Base-by-base conservation (phyloP, 2,797 vertebrate genomes). In the Poecile montanus region DNA sequence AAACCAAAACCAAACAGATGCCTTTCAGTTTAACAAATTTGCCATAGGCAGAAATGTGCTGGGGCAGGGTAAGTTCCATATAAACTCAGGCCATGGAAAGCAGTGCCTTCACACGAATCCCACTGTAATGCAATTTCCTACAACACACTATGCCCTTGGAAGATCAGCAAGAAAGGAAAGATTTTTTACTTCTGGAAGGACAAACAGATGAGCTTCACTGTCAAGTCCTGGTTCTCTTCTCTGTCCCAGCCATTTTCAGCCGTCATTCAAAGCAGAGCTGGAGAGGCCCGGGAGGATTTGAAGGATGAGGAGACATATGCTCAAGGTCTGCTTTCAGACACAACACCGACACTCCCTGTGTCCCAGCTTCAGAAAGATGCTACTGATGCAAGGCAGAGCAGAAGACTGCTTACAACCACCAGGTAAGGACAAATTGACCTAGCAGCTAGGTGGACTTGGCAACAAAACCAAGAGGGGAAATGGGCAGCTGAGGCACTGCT, bases 1-100 rank as follows among this genome's bases (percentile, higher is more conserved):
- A 97, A 97, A 93, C 61, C 71, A 67, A 92, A 93, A 72, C 54
- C 80, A 94, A 81, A 89, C 81, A 94, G 56, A 88, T 79, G 74
- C 91, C 60, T 95, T 94, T 91, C 74, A 85, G 45, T 76, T 92
- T 90, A 91, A 90, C 54, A 87, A 82, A 70, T 67, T 54, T 62
- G 51, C 47, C 90, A 73, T 12, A 47, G 74, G 57, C 74, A 90
- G 67, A 85, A 88, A 54, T 7, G 22, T 1, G 16, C 80, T 57
- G 82, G 58, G 66, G 45, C 56, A 74, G 81, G 40, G 11, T n/a
- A 85, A 83, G 44, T 56, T 88, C 85, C 65, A 4, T 38, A 82
- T 36, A 71, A 80, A 90, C 47, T 91, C 45, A 80, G 61, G 50
- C 51, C 50, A 19, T 22, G 32, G 72, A 71, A 95, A 89, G 80